phyloP scores from a whole-genome alignment of 2,113 vertebrate genomes.

The Apaloderma vittatum region DNA sequence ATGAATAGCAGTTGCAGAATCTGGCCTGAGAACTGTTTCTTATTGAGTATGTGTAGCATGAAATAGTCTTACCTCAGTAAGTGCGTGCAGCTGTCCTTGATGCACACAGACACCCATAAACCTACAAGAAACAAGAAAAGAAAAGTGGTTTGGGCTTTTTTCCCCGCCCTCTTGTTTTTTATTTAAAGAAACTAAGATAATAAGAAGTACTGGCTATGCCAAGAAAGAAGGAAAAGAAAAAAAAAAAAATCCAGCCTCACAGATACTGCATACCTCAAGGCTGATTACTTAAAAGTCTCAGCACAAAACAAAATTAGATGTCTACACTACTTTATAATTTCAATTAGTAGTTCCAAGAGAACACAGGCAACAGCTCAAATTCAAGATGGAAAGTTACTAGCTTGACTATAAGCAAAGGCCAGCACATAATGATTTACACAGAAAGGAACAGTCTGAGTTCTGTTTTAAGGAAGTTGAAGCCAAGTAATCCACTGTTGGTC shows the following conservation, averaged over 20 bases:
- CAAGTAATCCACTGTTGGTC: not conserved
- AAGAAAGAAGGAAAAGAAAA: not conserved
- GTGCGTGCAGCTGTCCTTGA: constrained; percentile 95
- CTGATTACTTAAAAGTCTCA: not conserved
- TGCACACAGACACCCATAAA: constrained; percentile 99
- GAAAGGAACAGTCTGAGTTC: not conserved
- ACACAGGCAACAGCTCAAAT: not conserved
- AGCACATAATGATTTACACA: not conserved
- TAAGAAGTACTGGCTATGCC: not conserved
- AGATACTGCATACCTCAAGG: not conserved
- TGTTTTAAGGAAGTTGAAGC: constrained; percentile 13
- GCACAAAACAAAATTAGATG: not conserved
- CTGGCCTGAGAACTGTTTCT: not conserved
- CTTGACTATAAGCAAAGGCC: not conserved
- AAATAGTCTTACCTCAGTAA: constrained; percentile 93
- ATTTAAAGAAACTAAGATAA: constrained; percentile 1
- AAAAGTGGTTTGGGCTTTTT: constrained; percentile 66
- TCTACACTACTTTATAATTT: not conserved
- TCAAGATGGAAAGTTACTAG: constrained; percentile 1
- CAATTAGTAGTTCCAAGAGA: not conserved
- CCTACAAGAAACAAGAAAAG: constrained; percentile 82
- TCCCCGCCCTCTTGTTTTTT: not conserved
- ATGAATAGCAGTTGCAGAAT: not conserved
- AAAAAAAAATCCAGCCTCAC: not conserved
- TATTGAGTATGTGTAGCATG: not conserved